Base-by-base conservation (phyloP, 2,113 vertebrate species). In the Xiphophorus couchianus region DNA sequence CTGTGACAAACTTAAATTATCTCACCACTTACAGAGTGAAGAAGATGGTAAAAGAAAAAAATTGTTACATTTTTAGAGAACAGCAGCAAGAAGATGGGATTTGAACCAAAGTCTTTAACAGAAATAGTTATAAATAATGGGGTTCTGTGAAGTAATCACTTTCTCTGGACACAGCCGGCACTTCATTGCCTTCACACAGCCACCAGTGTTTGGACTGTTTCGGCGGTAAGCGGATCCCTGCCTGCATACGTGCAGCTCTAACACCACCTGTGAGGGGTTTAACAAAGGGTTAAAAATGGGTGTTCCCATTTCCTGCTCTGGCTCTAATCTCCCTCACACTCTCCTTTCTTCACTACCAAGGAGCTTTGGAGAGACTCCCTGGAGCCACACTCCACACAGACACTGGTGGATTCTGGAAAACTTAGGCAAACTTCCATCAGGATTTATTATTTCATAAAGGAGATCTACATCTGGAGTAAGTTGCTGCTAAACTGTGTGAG, bases 211-310 rank as follows among this genome's bases (percentile, higher is more conserved):
- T 17, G 62, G 66, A 58, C 69, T 27, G 61, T 33, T 62, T 8
- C 51, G 54, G 19, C n/a, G 39, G 63, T 33, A 69, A 82, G 66
- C 14, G 27, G 66, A 60, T 39, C 42, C 61, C 22, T 22, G 0
- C 44, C 1, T 37, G 30, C 33, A 42, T 31, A 15, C 62, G 9
- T 66, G 31, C 12, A 35, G 6, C 30, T 0, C 37, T 0, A 4
- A 48, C 29, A 73, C 67, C 81, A 91, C 86, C 86, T 90, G 88
- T 67, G 14, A 29, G 39, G 60, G 70, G 77, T 81, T 3, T 28
- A 84, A 84, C 78, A 90, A 91, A 89, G 81, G 87, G 88, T 90
- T 93, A 92, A 91, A 15, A 63, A 71, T 86, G 91, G 90, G 89
- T 88, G 86, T 88, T 90, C 48, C 78, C 85, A 74, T 78, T 88